Evolutionary conservation across 2,797 vertebrate genomes (phyloP).

Genomic region (Ambastaia sidthimunki): DNA sequence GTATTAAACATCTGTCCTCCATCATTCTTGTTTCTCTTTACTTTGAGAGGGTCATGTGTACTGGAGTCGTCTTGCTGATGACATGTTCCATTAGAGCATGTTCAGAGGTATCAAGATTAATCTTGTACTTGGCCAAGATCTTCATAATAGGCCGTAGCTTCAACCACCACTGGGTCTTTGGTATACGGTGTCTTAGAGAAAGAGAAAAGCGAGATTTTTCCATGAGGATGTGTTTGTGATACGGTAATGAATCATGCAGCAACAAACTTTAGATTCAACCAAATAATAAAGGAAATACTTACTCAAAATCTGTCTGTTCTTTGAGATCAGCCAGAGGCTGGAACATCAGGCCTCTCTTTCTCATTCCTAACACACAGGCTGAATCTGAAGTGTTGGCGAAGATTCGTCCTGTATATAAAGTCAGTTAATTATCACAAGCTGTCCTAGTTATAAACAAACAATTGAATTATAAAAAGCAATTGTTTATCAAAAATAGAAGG

Average conservation of each 20-base stretch:
- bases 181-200: conserved; percentile 86
- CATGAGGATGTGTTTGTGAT: neutral
- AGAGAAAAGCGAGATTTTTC: conserved; percentile 26
- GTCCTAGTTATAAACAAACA: neutral
- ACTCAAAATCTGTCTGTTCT: conserved; percentile 91
- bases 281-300: conserved; percentile 62
- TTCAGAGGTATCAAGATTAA: conserved; percentile 87
- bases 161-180: conserved; percentile 93
- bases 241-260: neutral
- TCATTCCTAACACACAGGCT: conserved; percentile 92
- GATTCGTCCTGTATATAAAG: conserved; percentile 82
- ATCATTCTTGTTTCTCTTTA: conserved; percentile 8
- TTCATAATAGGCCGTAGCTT: conserved; percentile 93
- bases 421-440: neutral
- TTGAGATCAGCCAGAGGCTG: conserved; percentile 87
- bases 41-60: conserved; percentile 27
- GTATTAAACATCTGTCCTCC: neutral
- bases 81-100: conserved; percentile 88
- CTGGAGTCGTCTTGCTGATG: conserved; percentile 73
- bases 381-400: conserved; percentile 91
- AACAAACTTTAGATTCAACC: neutral
- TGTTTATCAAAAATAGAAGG: neutral
- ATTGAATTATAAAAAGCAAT: neutral
- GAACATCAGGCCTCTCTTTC: conserved; percentile 87
- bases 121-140: conserved; percentile 92